These are phyloP conservation scores for Standfussiana lucernea DNA, from an alignment of 2,888 invertebrate species.

Conservation along the genomic window DNA sequence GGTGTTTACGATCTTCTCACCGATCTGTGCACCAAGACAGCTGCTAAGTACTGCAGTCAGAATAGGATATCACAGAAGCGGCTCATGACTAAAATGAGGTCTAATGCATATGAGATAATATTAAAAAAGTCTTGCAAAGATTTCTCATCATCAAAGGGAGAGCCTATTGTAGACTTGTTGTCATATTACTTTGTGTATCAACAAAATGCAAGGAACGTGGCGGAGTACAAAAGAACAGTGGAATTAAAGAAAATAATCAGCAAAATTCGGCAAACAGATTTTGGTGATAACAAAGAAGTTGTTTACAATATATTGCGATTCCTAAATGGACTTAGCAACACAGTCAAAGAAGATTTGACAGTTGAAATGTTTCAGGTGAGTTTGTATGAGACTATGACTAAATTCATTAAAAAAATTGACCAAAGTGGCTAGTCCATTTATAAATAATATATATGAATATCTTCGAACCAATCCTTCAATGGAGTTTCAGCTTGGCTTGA, in stretches of 20 bases:
- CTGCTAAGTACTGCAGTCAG: conserved; percentile 77
- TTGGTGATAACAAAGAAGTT: conserved; percentile 77
- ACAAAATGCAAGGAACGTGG: conserved; percentile 82
- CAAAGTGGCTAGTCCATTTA: background rate
- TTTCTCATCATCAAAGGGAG: conserved; percentile 71
- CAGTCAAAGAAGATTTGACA: conserved; percentile 79
- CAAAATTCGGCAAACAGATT: conserved; percentile 76
- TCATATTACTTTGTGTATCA: conserved; percentile 81
- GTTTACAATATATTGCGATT: conserved; percentile 78
- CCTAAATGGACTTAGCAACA: conserved; percentile 79
- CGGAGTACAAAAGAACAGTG: conserved; percentile 80
- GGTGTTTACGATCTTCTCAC: conserved; percentile 85
- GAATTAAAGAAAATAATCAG: conserved; percentile 82
- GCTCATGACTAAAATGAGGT: conserved; percentile 82
- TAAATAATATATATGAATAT: too few species aligned
- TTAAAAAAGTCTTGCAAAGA: conserved; percentile 81
- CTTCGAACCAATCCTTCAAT: background rate
- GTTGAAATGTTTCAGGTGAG: conserved; percentile 83
- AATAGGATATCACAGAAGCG: conserved; percentile 79
- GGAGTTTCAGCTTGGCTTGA: background rate
- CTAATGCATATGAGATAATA: conserved; percentile 85
- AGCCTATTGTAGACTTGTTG: conserved; percentile 83
- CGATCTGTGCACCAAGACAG: conserved; percentile 82
- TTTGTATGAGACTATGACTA: background rate
- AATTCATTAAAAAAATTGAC: background rate